Percentiles rank a stretch among this genome's conserved stretches.
These are phyloP conservation scores for Gobio gobio DNA, from an alignment of 2,113 vertebrate species.

Conservation along the genomic window DNA sequence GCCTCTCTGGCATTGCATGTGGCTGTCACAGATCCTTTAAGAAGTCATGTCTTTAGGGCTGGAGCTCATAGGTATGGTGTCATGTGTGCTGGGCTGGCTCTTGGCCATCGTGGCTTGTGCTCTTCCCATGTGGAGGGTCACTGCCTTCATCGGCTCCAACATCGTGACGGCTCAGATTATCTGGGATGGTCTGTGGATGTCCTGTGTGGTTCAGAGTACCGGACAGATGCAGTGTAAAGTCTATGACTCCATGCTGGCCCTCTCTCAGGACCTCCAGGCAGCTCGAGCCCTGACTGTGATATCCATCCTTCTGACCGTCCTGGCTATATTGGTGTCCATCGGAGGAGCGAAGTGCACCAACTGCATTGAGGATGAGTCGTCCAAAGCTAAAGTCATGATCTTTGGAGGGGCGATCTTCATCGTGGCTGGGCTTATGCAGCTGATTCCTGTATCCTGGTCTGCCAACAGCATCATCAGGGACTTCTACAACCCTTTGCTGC, in stretches of 20 bases:
- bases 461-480: constrained; percentile 78
- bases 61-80: constrained; percentile 75
- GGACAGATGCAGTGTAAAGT: constrained; percentile 82
- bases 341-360: constrained; percentile 80
- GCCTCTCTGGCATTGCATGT: not conserved
- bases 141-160: constrained; percentile 79
- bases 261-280: constrained; percentile 76
- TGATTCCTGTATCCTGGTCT: constrained; percentile 77
- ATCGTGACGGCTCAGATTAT: constrained; percentile 80
- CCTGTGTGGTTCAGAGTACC: constrained; percentile 78
- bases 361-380: constrained; percentile 77
- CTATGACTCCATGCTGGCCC: constrained; percentile 78
- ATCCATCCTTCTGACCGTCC: constrained; percentile 74
- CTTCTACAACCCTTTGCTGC: constrained; percentile 77
- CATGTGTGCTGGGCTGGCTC: constrained; percentile 78
- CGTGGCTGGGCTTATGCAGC: constrained; percentile 75
- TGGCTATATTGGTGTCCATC: constrained; percentile 75
- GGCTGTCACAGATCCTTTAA: constrained; percentile 17
- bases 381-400: constrained; percentile 79
- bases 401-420: constrained; percentile 77
- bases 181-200: constrained; percentile 82
- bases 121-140: constrained; percentile 79
- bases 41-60: constrained; percentile 73
- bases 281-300: constrained; percentile 77
- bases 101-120: constrained; percentile 75